Evolutionary conservation across 2,888 invertebrate species (phyloP).

Genomic region (Apotomis capreana): DNA sequence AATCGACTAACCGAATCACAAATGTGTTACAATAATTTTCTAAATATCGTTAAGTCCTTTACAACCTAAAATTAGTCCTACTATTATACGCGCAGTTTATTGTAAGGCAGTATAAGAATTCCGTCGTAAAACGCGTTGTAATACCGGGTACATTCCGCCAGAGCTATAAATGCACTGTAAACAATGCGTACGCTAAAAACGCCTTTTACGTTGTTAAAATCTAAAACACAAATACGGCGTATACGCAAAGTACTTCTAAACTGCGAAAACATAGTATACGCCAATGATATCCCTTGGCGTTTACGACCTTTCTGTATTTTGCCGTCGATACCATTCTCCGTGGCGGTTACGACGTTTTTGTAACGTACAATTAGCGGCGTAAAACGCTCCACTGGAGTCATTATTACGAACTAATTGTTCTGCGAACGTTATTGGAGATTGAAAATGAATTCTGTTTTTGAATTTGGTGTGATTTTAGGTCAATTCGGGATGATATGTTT

Average conservation of each 20-base stretch:
- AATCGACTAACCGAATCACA: not conserved
- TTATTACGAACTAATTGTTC: slow-evolving; percentile 28
- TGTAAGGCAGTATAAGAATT: slow-evolving; percentile 16
- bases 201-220: slow-evolving; percentile 2
- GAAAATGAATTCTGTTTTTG: slow-evolving; percentile 1
- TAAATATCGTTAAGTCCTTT: slow-evolving; percentile 6
- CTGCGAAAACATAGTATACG: too few species aligned
- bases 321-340: too few species aligned
- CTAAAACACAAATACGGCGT: not conserved
- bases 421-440: slow-evolving; percentile 3
- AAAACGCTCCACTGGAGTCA: slow-evolving; percentile 12
- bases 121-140: slow-evolving; percentile 14
- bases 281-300: too few species aligned
- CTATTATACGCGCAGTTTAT: slow-evolving; percentile 24
- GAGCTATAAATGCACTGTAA: slow-evolving; percentile 25
- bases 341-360: not conserved
- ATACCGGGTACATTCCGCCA: not conserved
- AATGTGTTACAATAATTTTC: not conserved
- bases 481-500: not conserved
- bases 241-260: not conserved
- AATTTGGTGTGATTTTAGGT: not conserved
- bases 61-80: slow-evolving; percentile 19
- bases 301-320: too few species aligned
- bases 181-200: slow-evolving; percentile 28
- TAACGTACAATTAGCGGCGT: not conserved